A percentile compares a stretch with the other conserved stretches of the same genome.
Evolutionary conservation across 2,113 vertebrate species (phyloP).

Genomic region (Pedetes capensis): DNA sequence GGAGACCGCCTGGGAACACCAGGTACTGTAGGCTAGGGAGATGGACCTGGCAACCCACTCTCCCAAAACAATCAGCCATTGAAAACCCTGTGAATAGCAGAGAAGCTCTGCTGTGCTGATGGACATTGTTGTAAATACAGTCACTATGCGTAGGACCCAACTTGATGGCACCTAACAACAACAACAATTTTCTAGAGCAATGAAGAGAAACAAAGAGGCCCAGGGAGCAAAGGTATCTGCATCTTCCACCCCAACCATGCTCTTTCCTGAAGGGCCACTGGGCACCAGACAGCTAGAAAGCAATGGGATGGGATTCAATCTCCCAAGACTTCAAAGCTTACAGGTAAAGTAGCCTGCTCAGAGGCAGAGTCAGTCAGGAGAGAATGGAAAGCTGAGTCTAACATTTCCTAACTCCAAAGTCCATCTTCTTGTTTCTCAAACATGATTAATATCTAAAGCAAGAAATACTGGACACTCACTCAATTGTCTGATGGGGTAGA

Average conservation of each 20-base stretch:
- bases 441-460: neutral
- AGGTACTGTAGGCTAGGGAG: too few relatives aligned
- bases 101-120: too few relatives aligned
- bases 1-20: too few relatives aligned
- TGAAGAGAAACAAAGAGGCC: neutral
- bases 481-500: neutral
- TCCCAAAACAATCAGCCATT: too few relatives aligned
- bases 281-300: neutral
- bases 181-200: slow-evolving; percentile 13
- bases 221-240: neutral
- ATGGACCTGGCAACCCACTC: too few relatives aligned
- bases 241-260: too few relatives aligned
- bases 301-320: neutral
- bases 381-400: neutral
- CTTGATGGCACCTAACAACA: too few relatives aligned
- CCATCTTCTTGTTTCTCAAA: neutral
- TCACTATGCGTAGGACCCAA: too few relatives aligned
- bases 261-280: neutral
- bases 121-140: too few relatives aligned
- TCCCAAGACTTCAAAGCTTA: neutral
- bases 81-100: too few relatives aligned
- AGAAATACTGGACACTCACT: neutral
- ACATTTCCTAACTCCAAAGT: neutral
- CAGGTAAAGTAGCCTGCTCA: neutral
- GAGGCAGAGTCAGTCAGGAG: neutral